Evolutionary conservation across 2,888 invertebrate species (phyloP).

Genomic region (Oithona nana): DNA sequence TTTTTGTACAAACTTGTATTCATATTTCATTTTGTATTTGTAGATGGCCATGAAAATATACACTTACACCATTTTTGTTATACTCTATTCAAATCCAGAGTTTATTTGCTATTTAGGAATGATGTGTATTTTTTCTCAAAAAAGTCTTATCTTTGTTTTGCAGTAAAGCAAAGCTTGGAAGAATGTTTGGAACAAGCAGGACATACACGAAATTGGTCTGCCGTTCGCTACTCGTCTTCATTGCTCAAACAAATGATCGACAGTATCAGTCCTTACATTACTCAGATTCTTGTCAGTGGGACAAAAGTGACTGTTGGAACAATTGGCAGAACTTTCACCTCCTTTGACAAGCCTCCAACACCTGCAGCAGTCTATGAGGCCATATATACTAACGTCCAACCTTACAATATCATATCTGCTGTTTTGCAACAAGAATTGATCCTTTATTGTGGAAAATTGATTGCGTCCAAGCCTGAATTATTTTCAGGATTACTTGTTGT

Average conservation of each 20-base stretch:
- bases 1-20: too few relatives aligned
- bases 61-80: too few relatives aligned
- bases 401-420: conserved; percentile 73
- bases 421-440: conserved; percentile 84
- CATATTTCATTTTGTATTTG: too few relatives aligned
- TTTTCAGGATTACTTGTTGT: conserved; percentile 83
- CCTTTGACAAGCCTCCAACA: conserved; percentile 94
- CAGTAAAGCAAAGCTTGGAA: conserved; percentile 47
- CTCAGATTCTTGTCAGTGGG: conserved; percentile 88
- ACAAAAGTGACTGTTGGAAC: conserved; percentile 92
- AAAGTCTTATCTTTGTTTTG: conserved; percentile 20
- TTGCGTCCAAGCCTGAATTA: conserved; percentile 76
- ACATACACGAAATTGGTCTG: conserved; percentile 67
- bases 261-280: conserved; percentile 94
- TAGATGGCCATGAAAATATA: too few relatives aligned
- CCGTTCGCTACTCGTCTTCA: conserved; percentile 84
- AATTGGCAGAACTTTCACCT: conserved; percentile 78
- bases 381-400: conserved; percentile 48
- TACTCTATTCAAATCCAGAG: too few relatives aligned
- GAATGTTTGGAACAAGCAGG: conserved; percentile 63
- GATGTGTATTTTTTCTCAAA: too few relatives aligned
- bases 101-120: too few relatives aligned
- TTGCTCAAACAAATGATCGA: conserved; percentile 84
- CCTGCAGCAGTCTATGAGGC: conserved; percentile 84
- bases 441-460: conserved; percentile 76